A percentile compares a stretch with the other conserved stretches of the same genome.
Conservation (phyloP, 2,888 invertebrate genomes). For the Sericinus montela region DNA sequence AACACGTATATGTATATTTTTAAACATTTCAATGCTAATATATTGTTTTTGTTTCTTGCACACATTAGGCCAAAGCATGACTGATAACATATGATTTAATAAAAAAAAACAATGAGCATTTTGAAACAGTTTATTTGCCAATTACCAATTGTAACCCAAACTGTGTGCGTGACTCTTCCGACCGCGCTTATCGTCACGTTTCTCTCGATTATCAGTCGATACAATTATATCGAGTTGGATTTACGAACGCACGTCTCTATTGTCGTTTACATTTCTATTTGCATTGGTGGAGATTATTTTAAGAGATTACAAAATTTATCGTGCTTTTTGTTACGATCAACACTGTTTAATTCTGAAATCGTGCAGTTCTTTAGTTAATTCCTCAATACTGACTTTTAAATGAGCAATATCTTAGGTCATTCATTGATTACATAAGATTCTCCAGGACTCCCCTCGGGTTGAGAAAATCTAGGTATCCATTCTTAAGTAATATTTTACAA, state of each 20-base stretch:
- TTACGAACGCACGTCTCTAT: constrained; percentile 15
- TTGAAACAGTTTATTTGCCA: constrained; percentile 2
- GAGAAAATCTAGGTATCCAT: no score
- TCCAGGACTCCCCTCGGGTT: no score
- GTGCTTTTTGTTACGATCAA: constrained; percentile 2
- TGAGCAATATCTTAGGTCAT: neutral
- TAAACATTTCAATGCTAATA: no score
- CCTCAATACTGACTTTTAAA: neutral
- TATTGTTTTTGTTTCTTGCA: neutral
- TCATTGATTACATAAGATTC: neutral
- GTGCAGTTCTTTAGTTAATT: neutral
- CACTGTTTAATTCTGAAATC: constrained; percentile 4
- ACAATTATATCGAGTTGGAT: constrained; percentile 11
- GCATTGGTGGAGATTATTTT: constrained; percentile 5
- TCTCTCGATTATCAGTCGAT: constrained; percentile 15
- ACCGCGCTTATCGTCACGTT: constrained; percentile 14
- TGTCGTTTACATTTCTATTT: constrained; percentile 7
- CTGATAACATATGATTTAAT: neutral
- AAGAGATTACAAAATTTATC: constrained; percentile 12
- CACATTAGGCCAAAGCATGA: neutral
- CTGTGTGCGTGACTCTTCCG: constrained; percentile 8
- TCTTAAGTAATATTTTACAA: no score
- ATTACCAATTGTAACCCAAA: constrained; percentile 1
- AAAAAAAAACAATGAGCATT: neutral
- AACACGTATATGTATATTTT: no score